These are phyloP conservation scores for Drymonia ruficornis DNA, from an alignment of 2,888 invertebrate genomes.

Conservation along the genomic window DNA sequence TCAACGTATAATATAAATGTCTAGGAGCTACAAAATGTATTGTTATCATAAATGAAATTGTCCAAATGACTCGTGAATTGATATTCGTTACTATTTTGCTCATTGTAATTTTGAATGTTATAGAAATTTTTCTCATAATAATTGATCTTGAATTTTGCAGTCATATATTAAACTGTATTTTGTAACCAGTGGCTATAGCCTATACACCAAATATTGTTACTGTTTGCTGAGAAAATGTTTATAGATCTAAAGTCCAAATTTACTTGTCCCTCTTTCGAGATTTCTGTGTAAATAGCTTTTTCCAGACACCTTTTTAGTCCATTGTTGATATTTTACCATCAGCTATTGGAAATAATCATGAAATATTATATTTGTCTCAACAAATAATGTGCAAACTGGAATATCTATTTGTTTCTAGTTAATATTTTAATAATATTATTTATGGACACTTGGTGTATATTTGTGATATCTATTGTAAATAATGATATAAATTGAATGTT, in stretches of 20 bases:
- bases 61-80: constrained; percentile 34
- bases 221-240: too few species aligned
- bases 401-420: not conserved
- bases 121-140: not conserved
- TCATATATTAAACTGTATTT: not conserved
- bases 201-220: too few species aligned
- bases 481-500: constrained; percentile 41
- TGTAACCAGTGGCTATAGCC: too few species aligned
- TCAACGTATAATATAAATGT: constrained; percentile 13
- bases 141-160: too few species aligned
- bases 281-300: not conserved
- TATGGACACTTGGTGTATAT: constrained; percentile 15
- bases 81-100: constrained; percentile 17
- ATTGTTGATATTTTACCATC: not conserved
- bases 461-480: constrained; percentile 53
- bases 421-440: not conserved
- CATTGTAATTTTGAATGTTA: constrained; percentile 19
- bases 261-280: too few species aligned
- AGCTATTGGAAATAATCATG: not conserved
- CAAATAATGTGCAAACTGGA: not conserved
- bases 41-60: constrained; percentile 34
- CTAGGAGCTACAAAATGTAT: constrained; percentile 20
- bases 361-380: not conserved
- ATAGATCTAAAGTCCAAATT: too few species aligned
- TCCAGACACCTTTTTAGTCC: not conserved